Evolutionary conservation across 2,888 invertebrate genomes (phyloP), one percentile per base, ranked within the genome.

Genomic region (Aphidoletes aphidimyza): DNA sequence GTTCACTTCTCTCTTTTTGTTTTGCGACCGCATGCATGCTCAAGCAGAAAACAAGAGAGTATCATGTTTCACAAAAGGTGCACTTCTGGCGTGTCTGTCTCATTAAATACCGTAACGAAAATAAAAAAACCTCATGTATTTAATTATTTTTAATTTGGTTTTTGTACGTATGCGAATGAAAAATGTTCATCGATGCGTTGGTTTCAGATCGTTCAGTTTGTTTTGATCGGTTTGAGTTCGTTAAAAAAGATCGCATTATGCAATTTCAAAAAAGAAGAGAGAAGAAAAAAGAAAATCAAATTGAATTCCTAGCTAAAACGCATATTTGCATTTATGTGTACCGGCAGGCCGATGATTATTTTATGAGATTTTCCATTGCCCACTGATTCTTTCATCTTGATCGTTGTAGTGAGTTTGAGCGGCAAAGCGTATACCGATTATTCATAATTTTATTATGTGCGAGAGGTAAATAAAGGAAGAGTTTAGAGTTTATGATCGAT

Each of bases 71-170:
- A 8, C n/a, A n/a, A n/a, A 54, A 54, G 39, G 54, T 22, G 54
- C 54, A 54, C 22, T 22, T 22, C 22, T n/a, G n/a, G 54, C 22
- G 11, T 30, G 54, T 3, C 17, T 69, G 69, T 69, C 69, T 69
- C 69, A 69, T 69, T 69, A 69, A 69, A 69, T 69, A 69, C 69
- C 69, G 69, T 69, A 69, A 69, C 69, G 30, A 69, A 69, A 69
- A n/a, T n/a, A n/a, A n/a, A n/a, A n/a, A n/a, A n/a, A n/a, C n/a
- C n/a, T 30, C 69, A 69, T 14, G 30, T 69, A 69, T 69, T 69
- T 69, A 34, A 69, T 69, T 69, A 69, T 69, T 30, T 69, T 69
- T 30, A 69, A 69, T 69, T 19, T 69, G 26, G 26, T 14, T n/a
- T 22, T 22, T 54, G 54, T 14, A 22, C 22, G 47, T 47, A 19